phyloP scores from a whole-genome alignment of 2,797 vertebrate genomes.

The Semaprochilodus insignis region DNA sequence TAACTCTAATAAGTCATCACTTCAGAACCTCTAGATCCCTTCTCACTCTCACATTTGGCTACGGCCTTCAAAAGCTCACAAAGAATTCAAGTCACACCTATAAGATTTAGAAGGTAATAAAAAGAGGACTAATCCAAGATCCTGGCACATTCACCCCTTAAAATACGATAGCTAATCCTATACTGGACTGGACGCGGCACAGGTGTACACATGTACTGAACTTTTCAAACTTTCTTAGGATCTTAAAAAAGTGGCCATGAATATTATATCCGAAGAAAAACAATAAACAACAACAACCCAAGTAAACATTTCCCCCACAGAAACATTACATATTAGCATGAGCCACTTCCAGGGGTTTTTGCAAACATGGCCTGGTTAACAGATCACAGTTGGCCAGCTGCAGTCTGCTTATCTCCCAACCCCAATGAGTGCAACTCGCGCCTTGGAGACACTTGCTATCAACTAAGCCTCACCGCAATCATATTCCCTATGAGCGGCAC shows the following conservation, averaged over 20 bases:
- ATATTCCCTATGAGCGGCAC: conserved; percentile 25
- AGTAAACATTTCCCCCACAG: background rate
- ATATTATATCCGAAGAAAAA: background rate
- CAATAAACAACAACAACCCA: conserved; percentile 1
- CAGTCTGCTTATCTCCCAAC: conserved; percentile 53
- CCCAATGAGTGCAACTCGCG: conserved; percentile 42
- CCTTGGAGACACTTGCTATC: conserved; percentile 47
- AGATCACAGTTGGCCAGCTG: conserved; percentile 48
- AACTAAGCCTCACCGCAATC: conserved; percentile 40
- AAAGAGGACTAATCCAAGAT: background rate
- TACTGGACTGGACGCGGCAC: background rate
- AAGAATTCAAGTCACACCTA: background rate
- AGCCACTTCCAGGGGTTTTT: conserved; percentile 27
- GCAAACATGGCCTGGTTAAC: conserved; percentile 52
- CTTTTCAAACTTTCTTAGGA: background rate
- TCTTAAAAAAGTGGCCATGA: background rate
- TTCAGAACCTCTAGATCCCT: too few relatives aligned
- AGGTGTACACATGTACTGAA: too few relatives aligned
- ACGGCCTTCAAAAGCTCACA: background rate
- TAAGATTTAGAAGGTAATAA: background rate
- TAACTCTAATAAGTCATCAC: too few relatives aligned
- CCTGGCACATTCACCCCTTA: background rate
- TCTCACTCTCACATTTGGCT: background rate
- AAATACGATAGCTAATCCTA: background rate
- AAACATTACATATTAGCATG: conserved; percentile 40